Evolutionary conservation across 2,797 vertebrate genomes (phyloP).

Genomic region (Aphelocoma californica): DNA sequence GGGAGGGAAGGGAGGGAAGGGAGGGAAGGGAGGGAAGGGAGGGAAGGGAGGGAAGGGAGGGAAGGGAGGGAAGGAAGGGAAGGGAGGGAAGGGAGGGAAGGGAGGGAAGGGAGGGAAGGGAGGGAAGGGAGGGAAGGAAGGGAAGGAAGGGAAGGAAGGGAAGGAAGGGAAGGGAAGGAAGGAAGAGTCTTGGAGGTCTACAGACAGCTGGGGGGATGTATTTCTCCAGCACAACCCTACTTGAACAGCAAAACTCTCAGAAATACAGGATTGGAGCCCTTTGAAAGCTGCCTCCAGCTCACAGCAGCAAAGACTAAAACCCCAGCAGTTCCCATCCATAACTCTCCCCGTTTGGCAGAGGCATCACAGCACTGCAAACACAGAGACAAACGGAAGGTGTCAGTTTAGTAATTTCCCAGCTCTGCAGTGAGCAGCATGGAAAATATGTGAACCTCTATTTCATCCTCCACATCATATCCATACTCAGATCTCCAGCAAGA

Average conservation of each 20-base stretch:
- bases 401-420: constrained; percentile 45
- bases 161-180: too few relatives aligned
- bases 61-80: too few relatives aligned
- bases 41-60: too few relatives aligned
- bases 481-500: neutral
- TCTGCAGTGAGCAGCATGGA: constrained; percentile 36
- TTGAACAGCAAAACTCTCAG: neutral
- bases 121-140: too few relatives aligned
- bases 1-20: too few relatives aligned
- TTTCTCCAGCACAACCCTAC: neutral
- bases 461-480: constrained; percentile 26
- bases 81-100: too few relatives aligned
- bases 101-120: too few relatives aligned
- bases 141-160: too few relatives aligned
- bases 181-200: neutral
- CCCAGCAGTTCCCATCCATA: constrained; percentile 6
- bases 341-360: constrained; percentile 24
- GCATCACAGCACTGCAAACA: neutral
- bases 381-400: constrained; percentile 52
- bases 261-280: neutral
- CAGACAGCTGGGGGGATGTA: neutral
- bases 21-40: too few relatives aligned
- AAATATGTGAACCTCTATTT: constrained; percentile 21
- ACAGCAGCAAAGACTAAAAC: constrained; percentile 38
- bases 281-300: neutral